A percentile compares a stretch with the other conserved stretches of the same genome.
Evolutionary conservation across 2,113 vertebrate genomes (phyloP).

Genomic region (Ictalurus punctatus): DNA sequence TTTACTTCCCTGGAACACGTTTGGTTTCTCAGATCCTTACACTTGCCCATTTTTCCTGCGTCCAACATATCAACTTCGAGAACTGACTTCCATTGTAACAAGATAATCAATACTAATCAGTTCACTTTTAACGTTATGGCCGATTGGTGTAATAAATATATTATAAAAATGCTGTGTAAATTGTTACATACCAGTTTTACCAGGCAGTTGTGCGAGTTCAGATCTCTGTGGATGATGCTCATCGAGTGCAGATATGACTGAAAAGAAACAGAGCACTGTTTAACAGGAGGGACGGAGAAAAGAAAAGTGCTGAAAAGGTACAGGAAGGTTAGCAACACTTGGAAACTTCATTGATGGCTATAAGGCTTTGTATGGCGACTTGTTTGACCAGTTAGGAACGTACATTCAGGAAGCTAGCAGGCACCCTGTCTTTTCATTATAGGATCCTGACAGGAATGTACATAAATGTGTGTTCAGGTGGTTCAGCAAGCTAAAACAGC

Average conservation of each 20-base stretch:
- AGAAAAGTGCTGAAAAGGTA: conserved; percentile 26
- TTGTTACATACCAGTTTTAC: conserved; percentile 83
- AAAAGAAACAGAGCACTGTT: conserved; percentile 6
- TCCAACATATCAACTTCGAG: too few relatives aligned
- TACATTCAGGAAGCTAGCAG: not conserved
- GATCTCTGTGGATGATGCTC: conserved; percentile 97
- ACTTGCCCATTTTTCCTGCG: too few relatives aligned
- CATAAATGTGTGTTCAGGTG: conserved; percentile 6
- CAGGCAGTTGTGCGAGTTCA: conserved; percentile 98
- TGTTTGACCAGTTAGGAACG: not conserved
- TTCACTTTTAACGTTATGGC: too few relatives aligned
- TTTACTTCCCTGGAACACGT: too few relatives aligned
- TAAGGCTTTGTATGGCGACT: not conserved
- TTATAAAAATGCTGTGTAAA: not conserved
- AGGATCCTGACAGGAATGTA: not conserved
- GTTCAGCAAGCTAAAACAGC: not conserved
- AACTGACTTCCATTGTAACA: too few relatives aligned
- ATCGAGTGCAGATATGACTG: conserved; percentile 94
- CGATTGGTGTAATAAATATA: too few relatives aligned
- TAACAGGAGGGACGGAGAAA: not conserved
- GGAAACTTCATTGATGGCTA: not conserved
- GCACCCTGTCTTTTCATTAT: not conserved
- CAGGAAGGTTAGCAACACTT: not conserved
- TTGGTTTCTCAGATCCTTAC: too few relatives aligned
- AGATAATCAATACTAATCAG: too few relatives aligned